Percentiles rank a stretch among this genome's conserved stretches.
phyloP scores from a whole-genome alignment of 2,888 invertebrate species.

The Drosophila niveifrons region DNA sequence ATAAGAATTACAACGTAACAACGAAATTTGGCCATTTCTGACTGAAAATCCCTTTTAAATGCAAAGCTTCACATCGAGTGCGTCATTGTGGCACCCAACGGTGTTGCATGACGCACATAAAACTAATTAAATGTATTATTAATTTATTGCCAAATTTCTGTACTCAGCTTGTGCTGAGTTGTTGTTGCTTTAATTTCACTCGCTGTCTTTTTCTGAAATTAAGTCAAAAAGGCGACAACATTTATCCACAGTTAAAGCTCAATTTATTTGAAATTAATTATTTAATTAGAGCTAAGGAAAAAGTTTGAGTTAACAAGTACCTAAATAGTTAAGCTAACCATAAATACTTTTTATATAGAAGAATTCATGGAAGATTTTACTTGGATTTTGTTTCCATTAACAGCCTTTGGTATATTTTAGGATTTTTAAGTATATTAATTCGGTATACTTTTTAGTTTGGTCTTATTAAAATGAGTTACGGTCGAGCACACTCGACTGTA shows the following conservation, averaged over 20 bases:
- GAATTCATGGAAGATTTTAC: too few species aligned
- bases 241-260: background rate
- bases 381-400: too few species aligned
- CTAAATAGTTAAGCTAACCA: too few species aligned
- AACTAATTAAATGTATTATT: conserved; percentile 75
- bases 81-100: conserved; percentile 13
- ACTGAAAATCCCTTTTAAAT: conserved; percentile 49
- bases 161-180: conserved; percentile 7
- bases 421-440: too few species aligned
- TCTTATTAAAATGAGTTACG: too few species aligned
- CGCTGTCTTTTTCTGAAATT: background rate
- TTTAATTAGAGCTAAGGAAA: too few species aligned
- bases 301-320: too few species aligned
- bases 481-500: too few species aligned
- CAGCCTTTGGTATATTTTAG: too few species aligned
- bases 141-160: conserved; percentile 61
- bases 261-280: too few species aligned
- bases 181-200: conserved; percentile 2
- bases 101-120: conserved; percentile 40
- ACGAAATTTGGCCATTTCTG: conserved; percentile 21
- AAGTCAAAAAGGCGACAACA: background rate
- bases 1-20: conserved; percentile 51
- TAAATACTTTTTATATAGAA: too few species aligned
- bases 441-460: too few species aligned
- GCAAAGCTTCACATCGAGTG: conserved; percentile 16